Evolutionary conservation across 2,113 vertebrate genomes (phyloP), one percentile per base, ranked within the genome.

Genomic region (Platichthys flesus): DNA sequence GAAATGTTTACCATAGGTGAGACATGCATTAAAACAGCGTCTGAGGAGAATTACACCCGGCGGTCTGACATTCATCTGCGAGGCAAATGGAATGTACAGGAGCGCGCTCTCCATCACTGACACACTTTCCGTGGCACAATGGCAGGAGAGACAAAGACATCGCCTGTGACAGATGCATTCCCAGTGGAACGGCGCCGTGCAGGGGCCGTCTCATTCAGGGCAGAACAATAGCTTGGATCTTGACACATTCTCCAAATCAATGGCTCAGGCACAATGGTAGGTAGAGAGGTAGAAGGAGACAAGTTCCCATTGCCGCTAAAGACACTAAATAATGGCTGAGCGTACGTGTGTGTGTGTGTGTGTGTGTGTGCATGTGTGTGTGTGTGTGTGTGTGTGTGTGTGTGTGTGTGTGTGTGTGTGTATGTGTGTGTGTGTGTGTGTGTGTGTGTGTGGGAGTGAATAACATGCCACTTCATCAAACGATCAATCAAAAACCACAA

Each of bases 161-260:
- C 74, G 82, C 78, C 75, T 82, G 82, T 90, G 89, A 93, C 90
- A 82, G 85, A 92, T 85, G 85, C 83, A 63, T 85, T 82, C 88
- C 87, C 86, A 31, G 54, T 71, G 80, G 86, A 90, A 76, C 51
- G 52, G 78, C 62, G 76, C 81, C 81, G 81, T 62, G 67, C 80
- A 24, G 88, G 59, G 81, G 87, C 61, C 64, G 84, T 84, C 81
- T 85, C 79, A 84, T 90, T 91, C 86, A 79, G n/a, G 63, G 67
- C 18, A 4, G 63, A 87, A 92, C 92, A 91, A 92, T 83, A 57
- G 87, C 83, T 85, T 75, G 85, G 78, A 89, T 87, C 86, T 68
- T 80, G 86, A 90, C 85, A 85, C 82, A 75, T 80, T 81, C 74
- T 76, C 51, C 5, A 56, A 87, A 88, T 91, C 90, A 85, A 84